Conservation (phyloP, 2,888 invertebrate genomes). For the Callinectes sapidus region DNA sequence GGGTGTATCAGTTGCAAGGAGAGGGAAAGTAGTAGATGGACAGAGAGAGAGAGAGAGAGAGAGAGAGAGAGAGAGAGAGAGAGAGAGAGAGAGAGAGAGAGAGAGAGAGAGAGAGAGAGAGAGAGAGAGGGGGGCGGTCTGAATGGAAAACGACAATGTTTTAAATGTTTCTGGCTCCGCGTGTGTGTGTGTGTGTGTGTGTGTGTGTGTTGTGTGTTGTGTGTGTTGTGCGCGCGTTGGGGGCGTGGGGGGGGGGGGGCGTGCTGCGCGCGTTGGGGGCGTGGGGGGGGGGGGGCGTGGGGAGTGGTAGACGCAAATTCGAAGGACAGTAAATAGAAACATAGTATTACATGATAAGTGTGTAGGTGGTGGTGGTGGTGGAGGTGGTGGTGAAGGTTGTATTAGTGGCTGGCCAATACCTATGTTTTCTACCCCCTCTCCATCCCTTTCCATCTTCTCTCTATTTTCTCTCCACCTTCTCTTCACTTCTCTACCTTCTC, state of each 20-base stretch:
- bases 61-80: slow-evolving; percentile 25
- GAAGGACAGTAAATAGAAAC: no score
- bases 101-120: background rate
- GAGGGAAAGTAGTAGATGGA: background rate
- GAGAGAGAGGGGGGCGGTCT: no score
- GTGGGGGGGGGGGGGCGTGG: no score
- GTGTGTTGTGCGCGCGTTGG: slow-evolving; percentile 14
- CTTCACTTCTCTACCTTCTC: background rate
- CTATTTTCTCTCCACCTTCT: background rate
- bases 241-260: no score
- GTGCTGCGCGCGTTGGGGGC: background rate
- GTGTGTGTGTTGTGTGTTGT: slow-evolving; percentile 52
- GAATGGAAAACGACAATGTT: no score
- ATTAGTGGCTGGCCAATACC: no score
- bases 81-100: slow-evolving; percentile 24
- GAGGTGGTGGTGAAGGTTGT: no score
- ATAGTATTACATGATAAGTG: no score
- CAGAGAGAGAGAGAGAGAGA: slow-evolving; percentile 14
- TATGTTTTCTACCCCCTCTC: background rate
- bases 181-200: slow-evolving; percentile 49
- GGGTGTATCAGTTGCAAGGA: background rate
- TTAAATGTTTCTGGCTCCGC: background rate
- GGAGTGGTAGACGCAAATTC: background rate
- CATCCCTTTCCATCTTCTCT: background rate
- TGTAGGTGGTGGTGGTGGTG: no score